Conservation (phyloP, 2,797 vertebrate species). For the Rhabdophis nuchalis region DNA sequence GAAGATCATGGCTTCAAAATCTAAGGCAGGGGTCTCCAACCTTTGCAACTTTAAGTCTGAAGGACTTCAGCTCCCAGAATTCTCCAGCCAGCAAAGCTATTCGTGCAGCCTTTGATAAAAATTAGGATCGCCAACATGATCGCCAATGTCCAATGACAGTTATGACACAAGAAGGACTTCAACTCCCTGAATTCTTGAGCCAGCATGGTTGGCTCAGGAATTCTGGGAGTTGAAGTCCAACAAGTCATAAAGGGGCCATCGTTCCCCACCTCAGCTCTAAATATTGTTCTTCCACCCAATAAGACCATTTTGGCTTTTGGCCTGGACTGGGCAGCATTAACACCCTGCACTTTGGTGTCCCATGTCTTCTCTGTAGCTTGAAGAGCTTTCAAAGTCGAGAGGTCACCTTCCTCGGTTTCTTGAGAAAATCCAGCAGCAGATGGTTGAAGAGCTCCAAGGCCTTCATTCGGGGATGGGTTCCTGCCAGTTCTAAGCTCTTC, state of each 20-base stretch:
- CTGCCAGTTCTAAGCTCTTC: too few species aligned
- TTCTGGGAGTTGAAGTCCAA: not conserved
- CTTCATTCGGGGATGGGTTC: too few species aligned
- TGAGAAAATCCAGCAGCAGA: not conserved
- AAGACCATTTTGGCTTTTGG: not conserved
- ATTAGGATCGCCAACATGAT: too few species aligned
- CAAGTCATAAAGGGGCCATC: not conserved
- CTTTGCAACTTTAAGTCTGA: too few species aligned
- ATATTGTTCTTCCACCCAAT: not conserved
- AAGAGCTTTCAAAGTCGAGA: not conserved
- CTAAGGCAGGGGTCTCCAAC: too few species aligned
- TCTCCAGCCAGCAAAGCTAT: too few species aligned
- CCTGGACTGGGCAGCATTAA: not conserved
- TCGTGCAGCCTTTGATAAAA: too few species aligned
- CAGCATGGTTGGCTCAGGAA: not conserved
- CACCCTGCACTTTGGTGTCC: not conserved
- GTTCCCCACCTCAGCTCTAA: not conserved
- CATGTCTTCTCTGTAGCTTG: not conserved
- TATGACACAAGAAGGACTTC: not conserved
- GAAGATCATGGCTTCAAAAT: too few species aligned
- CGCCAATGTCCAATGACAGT: too few species aligned
- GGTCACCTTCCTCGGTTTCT: not conserved
- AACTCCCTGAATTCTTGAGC: not conserved
- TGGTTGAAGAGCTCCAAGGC: not conserved
- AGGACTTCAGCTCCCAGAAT: too few species aligned